Percentiles rank a stretch among this genome's conserved stretches.
These are phyloP conservation scores for Philotrypesis tridentata DNA, from an alignment of 1,140 invertebrate genomes.

Conservation along the genomic window DNA sequence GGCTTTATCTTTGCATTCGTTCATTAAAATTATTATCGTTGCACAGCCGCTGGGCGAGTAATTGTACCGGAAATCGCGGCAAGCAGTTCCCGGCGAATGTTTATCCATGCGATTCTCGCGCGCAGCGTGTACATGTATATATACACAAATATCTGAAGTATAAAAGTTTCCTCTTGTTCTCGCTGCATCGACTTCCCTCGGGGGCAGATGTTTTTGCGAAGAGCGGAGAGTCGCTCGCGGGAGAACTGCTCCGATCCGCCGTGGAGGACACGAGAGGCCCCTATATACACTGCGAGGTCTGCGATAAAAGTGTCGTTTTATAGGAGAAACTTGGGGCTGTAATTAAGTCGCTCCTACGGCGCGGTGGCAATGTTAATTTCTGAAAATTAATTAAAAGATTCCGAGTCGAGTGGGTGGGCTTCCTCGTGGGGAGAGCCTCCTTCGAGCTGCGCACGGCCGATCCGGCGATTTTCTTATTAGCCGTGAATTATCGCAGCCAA, in stretches of 20 bases:
- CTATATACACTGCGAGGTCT: too few relatives aligned
- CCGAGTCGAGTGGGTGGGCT: neutral
- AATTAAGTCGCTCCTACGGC: conserved; percentile 59
- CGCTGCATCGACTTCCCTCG: too few relatives aligned
- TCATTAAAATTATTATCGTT: conserved; percentile 54
- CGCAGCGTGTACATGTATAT: conserved; percentile 27
- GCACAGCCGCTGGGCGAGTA: conserved; percentile 50
- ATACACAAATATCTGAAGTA: neutral
- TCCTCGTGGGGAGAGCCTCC: conserved; percentile 38
- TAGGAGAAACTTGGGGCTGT: conserved; percentile 54
- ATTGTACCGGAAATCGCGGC: conserved; percentile 60
- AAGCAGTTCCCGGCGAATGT: conserved; percentile 61
- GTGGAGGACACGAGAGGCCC: neutral
- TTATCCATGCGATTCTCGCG: conserved; percentile 56
- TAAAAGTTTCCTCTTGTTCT: neutral
- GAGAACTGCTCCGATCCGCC: too few relatives aligned
- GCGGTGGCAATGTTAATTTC: conserved; percentile 60
- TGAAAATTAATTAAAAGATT: conserved; percentile 68
- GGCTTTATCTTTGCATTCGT: conserved; percentile 36
- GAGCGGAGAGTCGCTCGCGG: too few relatives aligned
- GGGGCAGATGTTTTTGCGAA: neutral
- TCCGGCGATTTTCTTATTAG: conserved; percentile 50
- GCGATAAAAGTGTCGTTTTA: conserved; percentile 43
- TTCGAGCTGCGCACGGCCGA: conserved; percentile 25
- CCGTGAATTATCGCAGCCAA: conserved; percentile 52